phyloP scores from a whole-genome alignment of 1,140 invertebrate species.

The Fopius arisanus region DNA sequence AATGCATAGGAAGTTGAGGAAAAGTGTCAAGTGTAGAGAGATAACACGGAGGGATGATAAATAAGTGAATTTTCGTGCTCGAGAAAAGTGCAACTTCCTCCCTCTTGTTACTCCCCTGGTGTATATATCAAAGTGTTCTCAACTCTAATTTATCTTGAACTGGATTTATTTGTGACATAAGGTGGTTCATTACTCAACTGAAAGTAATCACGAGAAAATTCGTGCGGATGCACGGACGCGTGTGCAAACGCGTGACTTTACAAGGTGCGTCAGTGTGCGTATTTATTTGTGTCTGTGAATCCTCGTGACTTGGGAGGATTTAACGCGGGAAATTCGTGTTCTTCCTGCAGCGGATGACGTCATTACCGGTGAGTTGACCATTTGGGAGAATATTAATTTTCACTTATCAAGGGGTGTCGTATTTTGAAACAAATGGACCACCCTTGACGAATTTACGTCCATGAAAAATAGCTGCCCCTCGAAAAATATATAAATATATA shows the following conservation, averaged over 20 bases:
- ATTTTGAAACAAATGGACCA: too few relatives aligned
- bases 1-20: slow-evolving; percentile 1
- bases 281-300: slow-evolving; percentile 20
- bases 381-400: background rate
- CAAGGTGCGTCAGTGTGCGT: slow-evolving; percentile 24
- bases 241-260: slow-evolving; percentile 28
- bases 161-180: slow-evolving; percentile 2
- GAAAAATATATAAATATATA: too few relatives aligned
- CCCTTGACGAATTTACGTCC: too few relatives aligned
- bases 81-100: background rate
- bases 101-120: too few relatives aligned
- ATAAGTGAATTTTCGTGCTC: background rate
- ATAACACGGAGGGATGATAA: slow-evolving; percentile 3
- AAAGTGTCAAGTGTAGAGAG: background rate
- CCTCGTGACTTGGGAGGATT: slow-evolving; percentile 32
- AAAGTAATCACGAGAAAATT: slow-evolving; percentile 17
- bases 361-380: slow-evolving; percentile 60
- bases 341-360: slow-evolving; percentile 60
- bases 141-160: background rate
- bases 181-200: background rate
- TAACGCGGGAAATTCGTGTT: slow-evolving; percentile 40
- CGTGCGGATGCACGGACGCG: slow-evolving; percentile 30
- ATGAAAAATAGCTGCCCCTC: too few relatives aligned
- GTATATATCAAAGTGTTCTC: background rate
- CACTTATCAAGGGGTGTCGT: too few relatives aligned